Conservation (phyloP, 1,140 invertebrate genomes). For the Hydropsyche tenuis region DNA sequence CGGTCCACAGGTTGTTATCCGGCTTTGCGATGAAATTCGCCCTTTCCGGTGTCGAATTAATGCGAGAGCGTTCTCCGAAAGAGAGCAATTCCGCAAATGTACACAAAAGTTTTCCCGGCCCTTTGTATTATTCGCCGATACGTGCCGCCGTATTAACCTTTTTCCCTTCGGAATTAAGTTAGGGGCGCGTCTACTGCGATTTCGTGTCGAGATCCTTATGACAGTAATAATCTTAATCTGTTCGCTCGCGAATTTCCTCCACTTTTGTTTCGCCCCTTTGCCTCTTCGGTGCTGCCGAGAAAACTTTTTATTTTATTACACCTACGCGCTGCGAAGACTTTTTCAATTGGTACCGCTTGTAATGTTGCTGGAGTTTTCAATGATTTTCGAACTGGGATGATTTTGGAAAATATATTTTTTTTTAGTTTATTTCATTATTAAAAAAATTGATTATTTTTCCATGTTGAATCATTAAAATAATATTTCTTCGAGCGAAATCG, state of each 20-base stretch:
- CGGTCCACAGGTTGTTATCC: no score
- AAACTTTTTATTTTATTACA: not conserved
- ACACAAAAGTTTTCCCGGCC: constrained; percentile 22
- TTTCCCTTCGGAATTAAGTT: constrained; percentile 17
- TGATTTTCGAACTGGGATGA: no score
- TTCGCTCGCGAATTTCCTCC: not conserved
- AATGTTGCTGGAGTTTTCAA: no score
- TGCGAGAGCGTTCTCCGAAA: not conserved
- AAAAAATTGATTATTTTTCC: no score
- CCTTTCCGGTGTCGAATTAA: constrained; percentile 25
- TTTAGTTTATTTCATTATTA: no score
- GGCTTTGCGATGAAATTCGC: not conserved
- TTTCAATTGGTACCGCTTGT: no score
- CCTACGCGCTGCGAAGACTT: no score
- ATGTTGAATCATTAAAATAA: no score
- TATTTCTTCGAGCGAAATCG: no score
- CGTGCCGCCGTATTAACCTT: constrained; percentile 22
- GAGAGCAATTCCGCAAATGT: constrained; percentile 26
- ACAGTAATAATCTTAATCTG: constrained; percentile 26
- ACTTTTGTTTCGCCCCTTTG: not conserved
- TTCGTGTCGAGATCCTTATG: constrained; percentile 12
- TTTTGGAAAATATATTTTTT: no score
- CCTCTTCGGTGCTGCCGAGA: not conserved
- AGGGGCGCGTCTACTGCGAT: constrained; percentile 12
- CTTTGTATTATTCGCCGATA: constrained; percentile 13